Conservation (phyloP, 1,140 invertebrate genomes). For the Ridgeia piscesae region DNA sequence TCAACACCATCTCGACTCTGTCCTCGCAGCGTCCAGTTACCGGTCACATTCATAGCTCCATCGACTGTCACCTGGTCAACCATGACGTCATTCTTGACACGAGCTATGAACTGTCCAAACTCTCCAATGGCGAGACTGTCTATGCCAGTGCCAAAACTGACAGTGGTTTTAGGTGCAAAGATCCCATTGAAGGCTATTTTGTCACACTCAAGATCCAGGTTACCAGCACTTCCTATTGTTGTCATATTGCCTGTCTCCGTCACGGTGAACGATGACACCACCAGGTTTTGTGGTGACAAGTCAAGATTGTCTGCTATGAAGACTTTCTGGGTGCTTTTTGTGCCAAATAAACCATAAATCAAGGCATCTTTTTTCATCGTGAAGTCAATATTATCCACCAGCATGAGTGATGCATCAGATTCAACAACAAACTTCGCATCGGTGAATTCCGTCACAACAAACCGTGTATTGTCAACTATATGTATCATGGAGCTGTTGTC, state of each 20-base stretch:
- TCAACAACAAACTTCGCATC: not conserved
- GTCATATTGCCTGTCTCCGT: conserved; percentile 32
- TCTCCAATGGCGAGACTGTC: not conserved
- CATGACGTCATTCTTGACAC: conserved; percentile 33
- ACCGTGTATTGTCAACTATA: not conserved
- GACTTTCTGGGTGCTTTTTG: conserved; percentile 33
- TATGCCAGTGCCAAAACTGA: not conserved
- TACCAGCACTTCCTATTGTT: not conserved
- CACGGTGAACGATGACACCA: conserved; percentile 30
- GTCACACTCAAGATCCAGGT: conserved; percentile 37
- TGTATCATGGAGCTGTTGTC: conserved; percentile 7
- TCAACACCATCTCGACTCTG: conserved; percentile 27
- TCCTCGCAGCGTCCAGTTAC: conserved; percentile 36
- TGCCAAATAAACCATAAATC: conserved; percentile 35
- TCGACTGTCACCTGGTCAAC: conserved; percentile 35
- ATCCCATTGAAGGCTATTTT: conserved; percentile 38
- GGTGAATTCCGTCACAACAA: not conserved
- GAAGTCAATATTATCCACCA: not conserved
- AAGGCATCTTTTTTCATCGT: not conserved
- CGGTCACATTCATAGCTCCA: conserved; percentile 37
- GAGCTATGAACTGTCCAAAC: not conserved
- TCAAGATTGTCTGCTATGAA: conserved; percentile 34
- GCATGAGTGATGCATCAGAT: not conserved
- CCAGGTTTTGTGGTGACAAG: conserved; percentile 35
- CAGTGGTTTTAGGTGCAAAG: conserved; percentile 29